phyloP scores from a whole-genome alignment of 2,888 invertebrate genomes.

The Nomada goodeniana region DNA sequence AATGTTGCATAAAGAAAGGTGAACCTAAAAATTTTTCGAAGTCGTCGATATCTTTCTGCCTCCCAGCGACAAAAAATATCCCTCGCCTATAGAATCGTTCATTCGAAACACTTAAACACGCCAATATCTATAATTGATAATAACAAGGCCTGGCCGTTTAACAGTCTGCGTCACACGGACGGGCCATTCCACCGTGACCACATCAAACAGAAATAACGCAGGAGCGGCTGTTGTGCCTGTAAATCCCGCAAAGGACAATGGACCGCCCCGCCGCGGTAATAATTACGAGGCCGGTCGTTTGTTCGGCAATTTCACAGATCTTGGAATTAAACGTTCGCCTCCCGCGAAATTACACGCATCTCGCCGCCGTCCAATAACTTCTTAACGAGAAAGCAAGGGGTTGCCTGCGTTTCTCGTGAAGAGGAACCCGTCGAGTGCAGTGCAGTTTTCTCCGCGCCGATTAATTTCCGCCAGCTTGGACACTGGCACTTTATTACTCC shows the following conservation, averaged over 20 bases:
- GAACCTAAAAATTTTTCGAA: no score
- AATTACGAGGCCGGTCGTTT: constrained; percentile 11
- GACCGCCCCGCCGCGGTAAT: not conserved
- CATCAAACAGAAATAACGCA: not conserved
- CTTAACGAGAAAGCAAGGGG: constrained; percentile 59
- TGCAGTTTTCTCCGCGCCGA: constrained; percentile 68
- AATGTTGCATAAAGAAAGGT: no score
- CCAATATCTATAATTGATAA: no score
- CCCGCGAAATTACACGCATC: constrained; percentile 57
- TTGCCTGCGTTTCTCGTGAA: constrained; percentile 58
- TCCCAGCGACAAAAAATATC: no score
- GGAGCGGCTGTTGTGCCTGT: not conserved
- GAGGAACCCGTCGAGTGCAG: constrained; percentile 65
- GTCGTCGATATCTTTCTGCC: no score
- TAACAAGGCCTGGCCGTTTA: not conserved
- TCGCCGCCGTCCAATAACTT: constrained; percentile 50
- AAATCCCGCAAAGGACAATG: not conserved
- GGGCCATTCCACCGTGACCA: not conserved
- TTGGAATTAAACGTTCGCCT: constrained; percentile 48
- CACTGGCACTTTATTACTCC: constrained; percentile 72
- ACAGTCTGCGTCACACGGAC: not conserved
- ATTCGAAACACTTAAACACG: no score
- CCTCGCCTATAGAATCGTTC: no score
- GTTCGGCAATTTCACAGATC: constrained; percentile 38
- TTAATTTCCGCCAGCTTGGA: constrained; percentile 74